Percentiles rank a stretch among this genome's conserved stretches.
Evolutionary conservation across 2,113 vertebrate genomes (phyloP).

Genomic region (Corythoichthys intestinalis): DNA sequence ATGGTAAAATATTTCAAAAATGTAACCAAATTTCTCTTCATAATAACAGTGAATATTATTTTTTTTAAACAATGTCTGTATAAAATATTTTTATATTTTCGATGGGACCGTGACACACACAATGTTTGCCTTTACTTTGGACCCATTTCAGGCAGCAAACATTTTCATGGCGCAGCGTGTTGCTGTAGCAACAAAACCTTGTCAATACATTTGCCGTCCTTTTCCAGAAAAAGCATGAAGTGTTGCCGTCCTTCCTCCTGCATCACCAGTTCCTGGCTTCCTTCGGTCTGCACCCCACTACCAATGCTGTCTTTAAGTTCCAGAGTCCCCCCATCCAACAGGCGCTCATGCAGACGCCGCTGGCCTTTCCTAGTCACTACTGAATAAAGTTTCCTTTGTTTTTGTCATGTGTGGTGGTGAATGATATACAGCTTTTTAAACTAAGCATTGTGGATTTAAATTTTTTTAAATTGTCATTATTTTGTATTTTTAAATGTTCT

Average conservation of each 20-base stretch:
- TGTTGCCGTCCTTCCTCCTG: constrained; percentile 71
- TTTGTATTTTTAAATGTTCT: not conserved
- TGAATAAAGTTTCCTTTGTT: constrained; percentile 66
- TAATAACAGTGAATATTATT: too few species aligned
- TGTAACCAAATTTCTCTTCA: too few species aligned
- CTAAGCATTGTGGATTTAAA: not conserved
- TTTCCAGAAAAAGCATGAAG: constrained; percentile 75
- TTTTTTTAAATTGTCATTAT: not conserved
- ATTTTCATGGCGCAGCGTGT: too few species aligned
- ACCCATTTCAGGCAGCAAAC: too few species aligned
- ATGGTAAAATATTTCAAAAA: too few species aligned
- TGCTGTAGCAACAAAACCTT: not conserved
- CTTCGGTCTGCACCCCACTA: constrained; percentile 80
- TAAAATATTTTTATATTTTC: not conserved
- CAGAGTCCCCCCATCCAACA: constrained; percentile 85
- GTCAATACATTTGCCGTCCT: not conserved
- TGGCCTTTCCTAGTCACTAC: constrained; percentile 92
- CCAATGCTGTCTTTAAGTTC: constrained; percentile 75
- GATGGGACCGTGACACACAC: too few species aligned
- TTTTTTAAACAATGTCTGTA: not conserved
- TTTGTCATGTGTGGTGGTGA: not conserved
- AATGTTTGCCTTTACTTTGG: too few species aligned
- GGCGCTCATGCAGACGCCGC: constrained; percentile 81
- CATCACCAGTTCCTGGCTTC: constrained; percentile 75
- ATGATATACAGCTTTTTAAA: not conserved